These are phyloP conservation scores for Drosophila ambigua DNA, from an alignment of 1,140 invertebrate genomes.

Conservation along the genomic window DNA sequence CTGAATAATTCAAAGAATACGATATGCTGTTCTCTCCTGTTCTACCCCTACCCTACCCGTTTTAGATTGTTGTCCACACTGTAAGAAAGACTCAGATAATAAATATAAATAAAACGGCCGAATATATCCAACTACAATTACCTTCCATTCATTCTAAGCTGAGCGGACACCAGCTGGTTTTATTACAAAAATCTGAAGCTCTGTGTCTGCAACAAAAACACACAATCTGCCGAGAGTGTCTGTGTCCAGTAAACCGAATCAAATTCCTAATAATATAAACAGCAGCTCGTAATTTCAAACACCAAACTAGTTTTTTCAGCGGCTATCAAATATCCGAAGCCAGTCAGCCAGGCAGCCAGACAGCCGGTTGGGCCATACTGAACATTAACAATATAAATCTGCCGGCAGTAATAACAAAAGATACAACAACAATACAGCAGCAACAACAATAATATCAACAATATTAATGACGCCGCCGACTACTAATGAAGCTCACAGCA, in stretches of 20 bases:
- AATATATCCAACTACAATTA: conserved; percentile 3
- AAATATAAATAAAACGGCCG: not conserved
- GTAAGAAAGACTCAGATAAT: too few species aligned
- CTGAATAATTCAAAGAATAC: too few species aligned
- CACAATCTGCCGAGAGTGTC: not conserved
- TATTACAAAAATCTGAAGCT: conserved; percentile 6
- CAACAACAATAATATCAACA: conserved; percentile 25
- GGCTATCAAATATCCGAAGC: conserved; percentile 59
- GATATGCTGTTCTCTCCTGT: too few species aligned
- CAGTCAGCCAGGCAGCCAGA: conserved; percentile 30
- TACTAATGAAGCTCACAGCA: conserved; percentile 43
- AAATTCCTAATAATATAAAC: conserved; percentile 46
- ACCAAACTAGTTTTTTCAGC: conserved; percentile 68
- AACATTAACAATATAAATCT: conserved; percentile 31
- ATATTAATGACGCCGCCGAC: conserved; percentile 57
- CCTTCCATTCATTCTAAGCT: conserved; percentile 1
- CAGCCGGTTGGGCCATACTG: too few species aligned
- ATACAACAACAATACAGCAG: conserved; percentile 13
- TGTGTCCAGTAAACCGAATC: conserved; percentile 31
- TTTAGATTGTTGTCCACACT: too few species aligned
- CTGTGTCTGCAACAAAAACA: conserved; percentile 6
- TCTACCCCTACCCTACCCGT: too few species aligned
- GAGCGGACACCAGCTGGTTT: not conserved
- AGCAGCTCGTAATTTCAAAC: conserved; percentile 41
- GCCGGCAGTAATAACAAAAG: conserved; percentile 53